phyloP scores from a whole-genome alignment of 2,888 invertebrate species.

The Disparrhopalites patrizii region DNA sequence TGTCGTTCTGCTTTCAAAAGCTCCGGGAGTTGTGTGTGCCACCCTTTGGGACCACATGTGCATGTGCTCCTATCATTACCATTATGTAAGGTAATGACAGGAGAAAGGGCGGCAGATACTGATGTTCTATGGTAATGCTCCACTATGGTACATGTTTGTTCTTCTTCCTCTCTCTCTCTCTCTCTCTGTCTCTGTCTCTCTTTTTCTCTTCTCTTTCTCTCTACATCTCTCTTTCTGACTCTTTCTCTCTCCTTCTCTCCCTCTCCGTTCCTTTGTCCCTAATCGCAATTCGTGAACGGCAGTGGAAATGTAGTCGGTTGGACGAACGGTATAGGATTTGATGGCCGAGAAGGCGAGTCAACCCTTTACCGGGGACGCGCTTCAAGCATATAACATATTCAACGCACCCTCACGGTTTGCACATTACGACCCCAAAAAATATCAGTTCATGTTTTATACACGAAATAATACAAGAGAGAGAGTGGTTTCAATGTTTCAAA shows the following conservation, averaged over 20 bases:
- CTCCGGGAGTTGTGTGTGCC: too few relatives aligned
- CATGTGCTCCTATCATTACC: not conserved
- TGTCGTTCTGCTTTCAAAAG: too few relatives aligned
- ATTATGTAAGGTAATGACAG: not conserved
- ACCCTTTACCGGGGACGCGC: too few relatives aligned
- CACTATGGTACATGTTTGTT: not conserved
- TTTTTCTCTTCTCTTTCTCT: too few relatives aligned
- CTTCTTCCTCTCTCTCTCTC: not conserved
- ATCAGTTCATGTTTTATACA: too few relatives aligned
- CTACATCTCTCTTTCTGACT: not conserved
- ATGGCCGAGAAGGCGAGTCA: slow-evolving; percentile 20
- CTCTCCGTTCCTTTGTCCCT: not conserved
- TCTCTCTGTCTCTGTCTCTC: slow-evolving; percentile 1
- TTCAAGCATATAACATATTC: too few relatives aligned
- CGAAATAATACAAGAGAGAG: too few relatives aligned
- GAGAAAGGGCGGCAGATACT: not conserved
- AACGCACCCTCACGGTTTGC: too few relatives aligned
- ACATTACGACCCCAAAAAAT: too few relatives aligned
- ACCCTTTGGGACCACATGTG: too few relatives aligned
- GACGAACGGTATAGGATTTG: slow-evolving; percentile 28
- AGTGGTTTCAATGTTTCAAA: too few relatives aligned
- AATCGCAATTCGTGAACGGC: not conserved
- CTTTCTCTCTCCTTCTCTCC: too few relatives aligned
- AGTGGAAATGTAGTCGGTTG: not conserved
- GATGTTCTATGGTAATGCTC: not conserved